Base-by-base conservation (phyloP, 2,113 vertebrate species). In the Girardinichthys multiradiatus region DNA sequence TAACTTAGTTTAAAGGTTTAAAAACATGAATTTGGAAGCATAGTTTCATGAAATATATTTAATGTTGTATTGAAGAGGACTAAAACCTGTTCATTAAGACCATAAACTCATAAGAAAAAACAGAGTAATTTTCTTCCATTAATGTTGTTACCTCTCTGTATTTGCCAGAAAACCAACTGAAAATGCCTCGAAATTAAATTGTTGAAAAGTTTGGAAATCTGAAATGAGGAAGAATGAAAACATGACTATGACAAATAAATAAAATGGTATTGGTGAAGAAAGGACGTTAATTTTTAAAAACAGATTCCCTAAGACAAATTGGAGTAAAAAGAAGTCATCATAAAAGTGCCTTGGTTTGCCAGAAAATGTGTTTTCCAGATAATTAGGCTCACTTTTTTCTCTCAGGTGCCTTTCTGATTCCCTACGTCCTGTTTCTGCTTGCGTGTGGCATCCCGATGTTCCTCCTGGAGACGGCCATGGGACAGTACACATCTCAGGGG, bases 391-490 rank as follows among this genome's bases (percentile, higher is more conserved):
- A 29, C 28, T 59, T 68, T 37, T 9, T 27, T 54, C 48, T 54
- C 48, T 62, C 58, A 94, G 93, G 93, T 65, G 92, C 91, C 21
- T 93, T 94, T 74, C 74, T 94, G 19, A 81, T 94, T 61, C 92
- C 91, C 0, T 94, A 93, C 30, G 65, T 92, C 42, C 67, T 94
- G 33, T 94, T 92, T 76, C 79, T 93, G 57, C 79, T 93, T 4
- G 19, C 84, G 8, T 93, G 92, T 73, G 92, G 93, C 6, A 92
- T 93, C 19, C 93, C 91, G 1, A 87, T 93, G 89, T 93, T 94
- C 67, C 82, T 94, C 28, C 62, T 94, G 87, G 92, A 94, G 90
- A 93, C 90, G 0, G 90, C 92, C 11, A 90, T 94, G 92, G 93
- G 93, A 13, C 92, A 93, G 87, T 93, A 77, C 69, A 93, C 92